Evolutionary conservation across 2,888 invertebrate genomes (phyloP), one percentile per base, ranked within the genome.

Genomic region (Drosophila robusta): DNA sequence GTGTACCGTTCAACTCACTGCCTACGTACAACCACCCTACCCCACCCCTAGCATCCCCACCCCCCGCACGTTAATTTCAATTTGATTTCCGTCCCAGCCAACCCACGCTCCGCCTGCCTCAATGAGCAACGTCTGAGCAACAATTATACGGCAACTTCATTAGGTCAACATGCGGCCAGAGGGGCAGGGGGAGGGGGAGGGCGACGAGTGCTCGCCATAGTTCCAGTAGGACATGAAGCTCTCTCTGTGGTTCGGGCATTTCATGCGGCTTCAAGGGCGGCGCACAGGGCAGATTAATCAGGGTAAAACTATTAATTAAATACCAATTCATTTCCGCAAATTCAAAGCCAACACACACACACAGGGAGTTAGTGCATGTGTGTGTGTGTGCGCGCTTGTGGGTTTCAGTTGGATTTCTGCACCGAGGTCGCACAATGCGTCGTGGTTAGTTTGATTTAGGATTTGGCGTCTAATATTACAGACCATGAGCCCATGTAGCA

Each of bases 261-360:
- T 62, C 58, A 62, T 60, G 54, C 46, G 44, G 55, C 46, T 62
- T 70, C 63, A 66, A 63, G 75, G 70, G 81, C 67, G 69, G 87
- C 75, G 65, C 61, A 68, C 68, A 75, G 89, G 79, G 87, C 70
- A 89, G 89, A 85, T 89, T 91, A 90, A 91, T 91, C 91, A 91
- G 89, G 89, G 90, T 90, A 91, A 91, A 91, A 91, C 91, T 91
- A 91, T 91, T 91, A 91, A 91, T 91, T 91, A 91, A 91, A 91
- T 91, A 91, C 87, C 90, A 91, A 91, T 90, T 91, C 90, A 90
- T 91, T 91, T 90, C 90, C 90, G 87, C 83, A 89, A 87, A 88
- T 80, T 82, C 85, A 83, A 83, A 84, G 78, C 71, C 68, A 65
- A 74, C 78, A 61, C 65, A 61, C 63, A 44, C 68, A 57, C 67